Evolutionary conservation across 2,113 vertebrate genomes (phyloP), one percentile per base, ranked within the genome.

Genomic region (Amphilophus citrinellus): DNA sequence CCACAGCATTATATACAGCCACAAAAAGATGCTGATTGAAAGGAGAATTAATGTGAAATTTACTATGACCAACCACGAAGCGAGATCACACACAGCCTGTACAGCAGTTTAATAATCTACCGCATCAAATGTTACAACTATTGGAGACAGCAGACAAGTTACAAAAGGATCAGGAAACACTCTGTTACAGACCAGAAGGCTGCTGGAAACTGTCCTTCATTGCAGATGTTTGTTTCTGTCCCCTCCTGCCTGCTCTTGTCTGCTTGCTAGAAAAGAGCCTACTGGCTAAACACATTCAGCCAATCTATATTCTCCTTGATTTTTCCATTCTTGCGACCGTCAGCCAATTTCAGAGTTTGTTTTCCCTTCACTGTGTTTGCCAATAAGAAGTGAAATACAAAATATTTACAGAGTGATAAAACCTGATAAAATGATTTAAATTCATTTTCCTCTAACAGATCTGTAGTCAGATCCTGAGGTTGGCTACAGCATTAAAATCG

Each of bases 351-450:
- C 76, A 42, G 3, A 14, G 89, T 20, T 63, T 56, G 75, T 85
- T 86, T 76, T n/a, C 79, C 44, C 56, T 80, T 58, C 65, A 17
- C 44, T 6, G 56, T 84, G 8, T 86, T 81, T 84, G 63, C 80
- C 56, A 84, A 84, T 80, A 58, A 76, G n/a, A 84, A 78, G 32
- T 24, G 61, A 84, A 79, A 22, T 50, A 18, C 78, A 56, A 60
- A 76, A 88, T 88, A 79, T 88, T 86, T 82, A 42, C 77, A 82
- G 47, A 37, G 59, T 39, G 44, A 89, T 79, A 61, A 8, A 10
- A 50, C 20, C 71, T 68, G 57, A 79, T 82, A 86, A 30, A 76
- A 47, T 27, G 15, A 61, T 88, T 88, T 80, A 44, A 4, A n/a
- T 47, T 61, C 30, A 42, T 76, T 10, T 24, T 4, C 22, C 8